Conservation (phyloP, 2,888 invertebrate species). For the Nomada flava region DNA sequence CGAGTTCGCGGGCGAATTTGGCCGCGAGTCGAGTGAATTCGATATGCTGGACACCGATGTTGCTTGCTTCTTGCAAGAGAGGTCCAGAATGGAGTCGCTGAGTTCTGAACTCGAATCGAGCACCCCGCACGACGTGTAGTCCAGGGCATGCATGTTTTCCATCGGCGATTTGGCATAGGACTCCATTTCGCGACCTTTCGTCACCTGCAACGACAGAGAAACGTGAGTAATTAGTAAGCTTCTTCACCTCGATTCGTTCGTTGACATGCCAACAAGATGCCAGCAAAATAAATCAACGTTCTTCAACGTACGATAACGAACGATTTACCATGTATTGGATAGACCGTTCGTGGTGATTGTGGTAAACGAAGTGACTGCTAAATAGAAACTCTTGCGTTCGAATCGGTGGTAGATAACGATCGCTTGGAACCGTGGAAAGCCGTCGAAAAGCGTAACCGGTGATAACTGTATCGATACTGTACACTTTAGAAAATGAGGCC, state of each 20-base stretch:
- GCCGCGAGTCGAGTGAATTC: conserved; percentile 35
- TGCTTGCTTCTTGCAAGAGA: conserved; percentile 74
- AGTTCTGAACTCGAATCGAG: not conserved
- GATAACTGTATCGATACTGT: conserved; percentile 4
- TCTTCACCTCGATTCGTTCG: not conserved
- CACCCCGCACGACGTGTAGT: conserved; percentile 59
- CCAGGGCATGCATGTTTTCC: conserved; percentile 52
- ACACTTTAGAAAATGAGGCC: not conserved
- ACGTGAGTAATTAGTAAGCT: conserved; percentile 15
- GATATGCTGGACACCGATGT: not conserved
- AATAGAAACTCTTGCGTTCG: conserved; percentile 9
- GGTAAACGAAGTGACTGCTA: conserved; percentile 12
- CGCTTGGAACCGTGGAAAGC: conserved; percentile 29
- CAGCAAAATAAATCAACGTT: not conserved
- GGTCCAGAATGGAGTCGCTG: conserved; percentile 73
- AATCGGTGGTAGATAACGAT: conserved; percentile 10
- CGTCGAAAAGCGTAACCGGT: not conserved
- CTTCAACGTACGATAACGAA: not conserved
- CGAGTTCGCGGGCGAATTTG: conserved; percentile 50
- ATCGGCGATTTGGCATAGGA: not conserved
- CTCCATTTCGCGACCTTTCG: conserved; percentile 29
- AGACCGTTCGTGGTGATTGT: not conserved
- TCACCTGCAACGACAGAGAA: not conserved
- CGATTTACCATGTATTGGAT: not conserved
- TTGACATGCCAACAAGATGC: not conserved